These are phyloP conservation scores for Sebastes diploproa DNA, from an alignment of 2,797 vertebrate genomes.

Conservation along the genomic window DNA sequence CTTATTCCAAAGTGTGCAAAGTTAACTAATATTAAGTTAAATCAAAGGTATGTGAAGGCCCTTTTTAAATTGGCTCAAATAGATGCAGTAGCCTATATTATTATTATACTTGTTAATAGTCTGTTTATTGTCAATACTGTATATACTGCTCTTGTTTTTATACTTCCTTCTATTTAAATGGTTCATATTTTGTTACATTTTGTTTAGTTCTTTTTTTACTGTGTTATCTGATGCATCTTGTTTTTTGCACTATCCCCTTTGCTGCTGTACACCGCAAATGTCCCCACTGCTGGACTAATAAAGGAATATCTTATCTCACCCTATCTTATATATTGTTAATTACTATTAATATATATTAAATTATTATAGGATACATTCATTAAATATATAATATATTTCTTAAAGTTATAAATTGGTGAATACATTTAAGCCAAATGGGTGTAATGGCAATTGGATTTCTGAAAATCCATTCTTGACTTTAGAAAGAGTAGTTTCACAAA, in stretches of 20 bases:
- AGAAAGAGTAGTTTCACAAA: neutral
- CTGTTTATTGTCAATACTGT: no score
- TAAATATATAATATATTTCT: neutral
- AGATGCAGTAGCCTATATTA: neutral
- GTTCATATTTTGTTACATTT: no score
- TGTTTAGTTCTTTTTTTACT: no score
- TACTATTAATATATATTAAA: neutral
- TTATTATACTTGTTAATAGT: neutral
- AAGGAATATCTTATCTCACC: no score
- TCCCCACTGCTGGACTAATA: no score
- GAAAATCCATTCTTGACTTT: neutral
- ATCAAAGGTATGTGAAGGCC: neutral
- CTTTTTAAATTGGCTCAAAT: neutral
- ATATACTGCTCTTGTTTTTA: no score
- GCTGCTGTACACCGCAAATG: no score
- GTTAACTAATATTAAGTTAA: neutral
- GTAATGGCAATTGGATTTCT: neutral
- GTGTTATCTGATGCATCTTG: no score
- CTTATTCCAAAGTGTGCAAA: no score
- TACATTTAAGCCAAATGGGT: neutral
- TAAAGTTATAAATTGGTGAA: neutral
- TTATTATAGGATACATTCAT: neutral
- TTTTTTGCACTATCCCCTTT: no score
- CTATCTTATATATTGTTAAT: neutral
- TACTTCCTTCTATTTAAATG: no score